Evolutionary conservation across 92 coral and sea anemone species (phyloP), one percentile per base, ranked within the genome.

Genomic region (Porites lobata): DNA sequence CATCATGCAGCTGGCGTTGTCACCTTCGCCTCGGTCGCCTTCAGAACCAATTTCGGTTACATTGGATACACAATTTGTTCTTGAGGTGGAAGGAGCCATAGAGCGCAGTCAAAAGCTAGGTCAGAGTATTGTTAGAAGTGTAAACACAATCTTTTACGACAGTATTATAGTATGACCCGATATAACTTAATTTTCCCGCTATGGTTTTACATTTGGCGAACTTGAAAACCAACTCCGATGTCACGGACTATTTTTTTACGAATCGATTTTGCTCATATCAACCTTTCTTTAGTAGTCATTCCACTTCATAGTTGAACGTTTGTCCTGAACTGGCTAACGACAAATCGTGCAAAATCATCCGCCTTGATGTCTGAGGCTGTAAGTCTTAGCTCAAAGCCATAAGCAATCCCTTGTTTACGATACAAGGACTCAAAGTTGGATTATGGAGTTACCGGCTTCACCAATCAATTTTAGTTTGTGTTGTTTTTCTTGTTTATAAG

Each of bases 71-170:
- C 98, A 95, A 86, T 92, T 97, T 87, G 98, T 94, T 66, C 94
- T 97, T 54, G 95, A 97, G 86, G 95, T 97, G 47, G 99, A 97
- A 75, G 99, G 99, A 69, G 94, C 95, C 52, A 89, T 97, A 22
- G 96, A 96, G 72, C 97, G 95, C 65, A 89, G 92, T 61, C 95
- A 86, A 38, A 84, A 92, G 75, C 92, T 96, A 83, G 97, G 92
- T 87, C 51, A 29, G 65, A 15, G n/a, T 65, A 0, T 7, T 2
- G 47, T 38, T 32, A 26, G 6, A n/a, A 1, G 66, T 62, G 22
- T 62, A 62, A 62, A 19, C 21, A 1, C 1, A 2, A 4, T 4
- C 17, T 15, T 68, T 24, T 8, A 24, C 3, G 4, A 8, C 6
- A 22, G 1, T 7, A 2, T 11, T 69, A 1, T 20, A 62, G 66